Base-by-base conservation (phyloP, 2,113 vertebrate genomes). In the Cranoglanis bouderius region DNA sequence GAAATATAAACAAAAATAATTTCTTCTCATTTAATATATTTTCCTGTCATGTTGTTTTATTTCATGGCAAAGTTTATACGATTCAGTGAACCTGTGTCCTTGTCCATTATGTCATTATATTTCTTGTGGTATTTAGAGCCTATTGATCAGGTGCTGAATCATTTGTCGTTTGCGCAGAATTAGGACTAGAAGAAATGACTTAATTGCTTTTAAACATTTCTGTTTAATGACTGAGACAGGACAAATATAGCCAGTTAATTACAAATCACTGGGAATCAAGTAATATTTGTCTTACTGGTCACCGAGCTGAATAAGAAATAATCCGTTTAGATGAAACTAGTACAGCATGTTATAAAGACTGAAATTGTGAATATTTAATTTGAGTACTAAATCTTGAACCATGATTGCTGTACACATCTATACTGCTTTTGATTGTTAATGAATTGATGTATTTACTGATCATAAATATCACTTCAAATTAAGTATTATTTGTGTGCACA, bases 151-250 rank as follows among this genome's bases (percentile, higher is more conserved):
- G 82, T 43, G 78, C 63, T 82, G 19, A 70, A 29, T 24, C 9
- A 67, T 57, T 88, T 72, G 87, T 86, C 29, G 81, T 89, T 86
- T 87, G 35, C 86, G 86, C 87, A 43, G 77, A 84, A 85, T 51
- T 87, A 86, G 21, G n/a, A 84, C 80, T 40, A 85, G 88, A 84
- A 82, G 84, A 51, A 53, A 88, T 67, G 61, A 61, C 46, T 81
- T 61, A 59, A 61, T 88, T 90, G 21, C 35, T 43, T n/a, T 83
- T 38, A 43, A 91, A 87, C 84, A 86, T 29, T 84, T 26, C 82
- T 63, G 51, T 26, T 86, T 74, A 77, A 92, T 88, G 4, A 65
- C 88, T 80, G n/a, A 78, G 49, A 35, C 57, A 85, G 81, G 82
- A 84, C 4, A 88, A 87, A 85, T 49, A 84, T 40, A 21, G 21